Conservation (phyloP, 53 echinoderm and acorn worm genomes). For the Hippasteria phrygiana region DNA sequence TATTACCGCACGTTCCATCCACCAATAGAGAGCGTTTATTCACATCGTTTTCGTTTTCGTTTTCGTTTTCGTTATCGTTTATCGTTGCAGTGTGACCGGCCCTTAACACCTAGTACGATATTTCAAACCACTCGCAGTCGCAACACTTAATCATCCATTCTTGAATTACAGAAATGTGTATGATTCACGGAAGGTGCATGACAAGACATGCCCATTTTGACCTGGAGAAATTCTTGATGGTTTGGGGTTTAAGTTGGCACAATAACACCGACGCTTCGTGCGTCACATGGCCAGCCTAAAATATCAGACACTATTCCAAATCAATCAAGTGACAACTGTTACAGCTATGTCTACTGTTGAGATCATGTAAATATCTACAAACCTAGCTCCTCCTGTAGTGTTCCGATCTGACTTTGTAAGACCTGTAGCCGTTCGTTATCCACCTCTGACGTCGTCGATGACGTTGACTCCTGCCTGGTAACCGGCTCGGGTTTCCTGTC, state of each 20-base stretch:
- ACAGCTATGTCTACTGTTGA: background rate
- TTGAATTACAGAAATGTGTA: too few species aligned
- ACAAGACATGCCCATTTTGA: too few species aligned
- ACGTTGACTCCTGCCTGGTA: slow-evolving; percentile 50
- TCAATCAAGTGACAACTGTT: background rate
- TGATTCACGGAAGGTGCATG: too few species aligned
- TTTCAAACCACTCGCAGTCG: too few species aligned
- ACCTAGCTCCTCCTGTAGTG: slow-evolving; percentile 98
- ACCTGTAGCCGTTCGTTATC: slow-evolving; percentile 80
- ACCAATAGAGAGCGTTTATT: too few species aligned
- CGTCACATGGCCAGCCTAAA: background rate
- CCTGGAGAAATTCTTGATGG: background rate
- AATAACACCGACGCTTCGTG: background rate
- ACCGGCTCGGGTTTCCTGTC: slow-evolving; percentile 27
- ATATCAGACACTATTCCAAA: background rate
- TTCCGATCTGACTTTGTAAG: slow-evolving; percentile 93
- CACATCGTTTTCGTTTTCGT: too few species aligned
- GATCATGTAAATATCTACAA: slow-evolving; percentile 67
- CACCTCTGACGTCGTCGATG: slow-evolving; percentile 62
- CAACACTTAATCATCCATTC: too few species aligned
- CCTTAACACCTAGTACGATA: too few species aligned
- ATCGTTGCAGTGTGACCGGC: too few species aligned
- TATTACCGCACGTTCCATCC: too few species aligned
- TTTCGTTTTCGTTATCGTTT: too few species aligned
- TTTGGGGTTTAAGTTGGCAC: background rate